phyloP scores from a whole-genome alignment of 1,140 invertebrate genomes.

The Acromyrmex heyeri region DNA sequence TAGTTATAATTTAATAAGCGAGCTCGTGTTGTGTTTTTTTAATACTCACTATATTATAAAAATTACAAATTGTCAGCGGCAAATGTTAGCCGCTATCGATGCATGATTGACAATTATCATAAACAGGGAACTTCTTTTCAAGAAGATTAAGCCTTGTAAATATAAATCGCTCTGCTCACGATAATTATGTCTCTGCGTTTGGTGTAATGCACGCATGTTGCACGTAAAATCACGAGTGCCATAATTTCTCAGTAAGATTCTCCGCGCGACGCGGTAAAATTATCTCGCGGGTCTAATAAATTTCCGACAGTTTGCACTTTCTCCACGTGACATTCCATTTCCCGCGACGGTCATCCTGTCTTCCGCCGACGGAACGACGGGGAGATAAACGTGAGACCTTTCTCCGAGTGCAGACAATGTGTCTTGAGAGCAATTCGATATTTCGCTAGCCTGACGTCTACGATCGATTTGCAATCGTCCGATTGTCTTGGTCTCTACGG shows the following conservation, averaged over 20 bases:
- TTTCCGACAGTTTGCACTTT: constrained; percentile 71
- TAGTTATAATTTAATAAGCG: no score
- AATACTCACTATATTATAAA: no score
- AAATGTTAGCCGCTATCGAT: no score
- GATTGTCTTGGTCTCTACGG: constrained; percentile 7
- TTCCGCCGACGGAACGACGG: constrained; percentile 30
- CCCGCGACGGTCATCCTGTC: constrained; percentile 71
- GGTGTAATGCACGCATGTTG: no score
- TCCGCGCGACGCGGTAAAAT: constrained; percentile 32
- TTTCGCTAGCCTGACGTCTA: not conserved
- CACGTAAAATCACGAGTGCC: not conserved
- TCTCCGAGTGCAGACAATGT: constrained; percentile 12
- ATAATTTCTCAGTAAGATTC: constrained; percentile 16
- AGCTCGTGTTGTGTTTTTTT: no score
- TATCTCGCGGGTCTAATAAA: constrained; percentile 69
- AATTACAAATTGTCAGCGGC: no score
- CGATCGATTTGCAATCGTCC: constrained; percentile 56
- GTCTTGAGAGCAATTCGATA: constrained; percentile 65
- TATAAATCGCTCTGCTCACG: not conserved
- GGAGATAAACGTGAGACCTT: constrained; percentile 28
- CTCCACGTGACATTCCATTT: constrained; percentile 70
- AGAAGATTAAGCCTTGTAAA: not conserved
- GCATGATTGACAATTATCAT: not conserved
- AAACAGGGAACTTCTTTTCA: not conserved
- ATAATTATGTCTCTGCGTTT: not conserved